Evolutionary conservation across 1,140 invertebrate genomes (phyloP).

Genomic region (Drosophila miranda): DNA sequence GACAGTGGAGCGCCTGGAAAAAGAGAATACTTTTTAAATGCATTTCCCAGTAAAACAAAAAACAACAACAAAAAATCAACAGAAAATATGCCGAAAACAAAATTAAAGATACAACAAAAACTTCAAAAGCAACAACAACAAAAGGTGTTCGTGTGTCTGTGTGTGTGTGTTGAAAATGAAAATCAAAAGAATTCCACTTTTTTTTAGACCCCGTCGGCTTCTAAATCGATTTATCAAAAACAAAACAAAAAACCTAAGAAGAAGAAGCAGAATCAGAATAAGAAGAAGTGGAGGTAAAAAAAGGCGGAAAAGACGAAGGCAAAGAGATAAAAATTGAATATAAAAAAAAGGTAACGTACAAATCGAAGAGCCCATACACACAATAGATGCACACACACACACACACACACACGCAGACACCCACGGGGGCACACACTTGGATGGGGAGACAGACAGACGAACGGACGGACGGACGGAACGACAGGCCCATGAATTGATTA

Average conservation of each 20-base stretch:
- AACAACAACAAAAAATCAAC: slow-evolving; percentile 36
- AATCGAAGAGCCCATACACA: slow-evolving; percentile 75
- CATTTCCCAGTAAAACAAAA: slow-evolving; percentile 73
- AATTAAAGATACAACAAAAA: slow-evolving; percentile 26
- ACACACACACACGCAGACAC: slow-evolving; percentile 17
- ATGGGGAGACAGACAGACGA: slow-evolving; percentile 20
- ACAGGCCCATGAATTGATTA: slow-evolving; percentile 72
- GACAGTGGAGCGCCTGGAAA: slow-evolving; percentile 38
- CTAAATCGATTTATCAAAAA: slow-evolving; percentile 79
- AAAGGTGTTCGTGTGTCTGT: slow-evolving; percentile 3
- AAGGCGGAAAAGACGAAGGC: slow-evolving; percentile 74
- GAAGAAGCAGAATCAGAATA: slow-evolving; percentile 61
- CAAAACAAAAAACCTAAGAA: slow-evolving; percentile 60
- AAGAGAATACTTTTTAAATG: slow-evolving; percentile 54
- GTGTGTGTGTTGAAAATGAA: slow-evolving; percentile 35
- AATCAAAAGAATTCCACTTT: slow-evolving; percentile 80
- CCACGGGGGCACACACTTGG: neutral
- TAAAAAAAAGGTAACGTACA: slow-evolving; percentile 76
- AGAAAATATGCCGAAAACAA: slow-evolving; percentile 43
- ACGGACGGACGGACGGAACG: slow-evolving; percentile 4
- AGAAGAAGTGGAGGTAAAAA: slow-evolving; percentile 16
- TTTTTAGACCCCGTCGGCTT: slow-evolving; percentile 73
- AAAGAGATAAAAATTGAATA: slow-evolving; percentile 78
- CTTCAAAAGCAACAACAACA: slow-evolving; percentile 42
- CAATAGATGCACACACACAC: slow-evolving; percentile 66